Evolutionary conservation across 1,140 invertebrate species (phyloP), one percentile per base, ranked within the genome.

Genomic region (Drosophila tani): DNA sequence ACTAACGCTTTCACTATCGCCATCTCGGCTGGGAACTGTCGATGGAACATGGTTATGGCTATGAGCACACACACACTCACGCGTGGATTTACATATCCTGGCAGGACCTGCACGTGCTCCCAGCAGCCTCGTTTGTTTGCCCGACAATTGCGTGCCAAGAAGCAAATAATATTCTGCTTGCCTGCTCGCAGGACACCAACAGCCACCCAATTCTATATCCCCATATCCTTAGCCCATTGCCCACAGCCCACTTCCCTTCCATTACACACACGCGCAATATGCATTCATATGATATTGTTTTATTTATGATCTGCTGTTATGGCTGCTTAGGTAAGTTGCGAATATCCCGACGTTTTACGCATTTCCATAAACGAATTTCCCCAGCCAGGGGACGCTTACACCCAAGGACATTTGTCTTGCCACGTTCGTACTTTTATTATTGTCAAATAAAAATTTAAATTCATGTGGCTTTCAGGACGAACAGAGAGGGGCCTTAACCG

Each of bases 201-300:
- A 60, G 17, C 11, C 43, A 55, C 50, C 40, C 60, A 46, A 12
- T 27, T n/a, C 19, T 32, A 19, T n/a, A 14, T 11, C 45, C 65
- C 57, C 6, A 17, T 21, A 32, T 41, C 24, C 35, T 35, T 32
- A n/a, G 21, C 38, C 24, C 29, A 21, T 17, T 29, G 29, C 41
- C 41, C 51, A 21, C 0, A 11, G 35, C 49, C 12, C 41, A 60
- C 66, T 64, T 24, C 67, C 41, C 27, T 41, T 32, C 38, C 29
- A 41, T 35, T 38, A 24, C 29, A 21, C 46, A 62, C 27, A 29
- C 68, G 46, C 45, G 50, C 46, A 55, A 63, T 64, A 77, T 88
- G 84, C 75, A 80, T 79, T 88, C 80, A 90, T 88, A 64, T 59
- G 68, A 88, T 88, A 87, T 90, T 90, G 85, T 88, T 84, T 90